Base-by-base conservation (phyloP, 2,888 invertebrate genomes). In the Plemyria rubiginata region DNA sequence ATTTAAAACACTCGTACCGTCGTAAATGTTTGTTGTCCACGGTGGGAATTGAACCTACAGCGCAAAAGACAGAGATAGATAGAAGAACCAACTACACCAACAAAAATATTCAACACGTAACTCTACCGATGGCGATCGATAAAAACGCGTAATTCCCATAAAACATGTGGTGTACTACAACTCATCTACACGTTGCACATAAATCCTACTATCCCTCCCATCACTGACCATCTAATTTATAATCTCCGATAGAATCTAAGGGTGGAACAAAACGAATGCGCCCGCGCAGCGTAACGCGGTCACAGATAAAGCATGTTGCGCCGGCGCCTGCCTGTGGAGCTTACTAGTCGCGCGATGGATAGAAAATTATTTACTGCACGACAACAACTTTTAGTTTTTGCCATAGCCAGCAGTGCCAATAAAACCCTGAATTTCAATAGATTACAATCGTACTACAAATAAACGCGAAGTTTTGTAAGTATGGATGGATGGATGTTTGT, bases 211-310 rank as follows among this genome's bases (percentile, higher is more conserved):
- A 61, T 60, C 70, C 70, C 70, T 68, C 66, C 71, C 71, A 72
- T 66, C 72, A 68, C 67, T 67, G 68, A 49, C 66, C 64, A 65
- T 68, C 68, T 71, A 65, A 72, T 72, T 70, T 73, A 73, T 70
- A 70, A 70, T 71, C 70, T 65, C 55, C 38, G 68, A 68, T 68
- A 68, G 55, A 59, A 70, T 68, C 67, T 66, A 64, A 58, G 66
- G 66, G 60, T 66, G 57, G 54, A 71, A 71, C 67, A 71, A 70
- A 66, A 70, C 62, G 65, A 62, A 51, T 60, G 65, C 68, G 61
- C 57, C 61, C 49, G 70, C 65, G 69, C 69, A 65, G 38, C 41
- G 32, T 40, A 1, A 38, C 1, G 15, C 29, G 15, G 15, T 57
- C 15, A 43, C 16, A 41, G 15, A 43, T 52, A 48, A 55, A 51